phyloP scores from a whole-genome alignment of 2,113 vertebrate genomes.

The Talpa occidentalis region DNA sequence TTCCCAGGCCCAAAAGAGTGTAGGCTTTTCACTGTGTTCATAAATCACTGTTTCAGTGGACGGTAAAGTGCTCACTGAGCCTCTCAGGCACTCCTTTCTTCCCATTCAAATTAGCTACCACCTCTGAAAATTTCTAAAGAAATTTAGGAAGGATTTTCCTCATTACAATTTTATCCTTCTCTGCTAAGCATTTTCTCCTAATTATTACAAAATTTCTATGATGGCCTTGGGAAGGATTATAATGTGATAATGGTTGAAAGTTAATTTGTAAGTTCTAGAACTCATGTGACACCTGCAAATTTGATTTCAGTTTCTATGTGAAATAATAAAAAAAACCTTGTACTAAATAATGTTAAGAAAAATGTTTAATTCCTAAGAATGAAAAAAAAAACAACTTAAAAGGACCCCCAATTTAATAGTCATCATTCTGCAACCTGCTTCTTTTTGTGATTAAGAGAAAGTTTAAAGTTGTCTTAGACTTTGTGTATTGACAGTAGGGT shows the following conservation, averaged over 20 bases:
- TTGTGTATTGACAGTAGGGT: not conserved
- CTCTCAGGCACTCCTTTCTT: not conserved
- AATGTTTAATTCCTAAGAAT: conserved; percentile 14
- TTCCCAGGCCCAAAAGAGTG: not conserved
- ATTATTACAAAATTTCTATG: not conserved
- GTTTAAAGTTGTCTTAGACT: not conserved
- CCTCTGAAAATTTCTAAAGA: not conserved
- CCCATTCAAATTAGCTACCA: not conserved
- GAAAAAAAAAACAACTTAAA: not conserved
- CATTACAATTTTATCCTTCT: conserved; percentile 17
- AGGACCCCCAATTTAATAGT: not conserved
- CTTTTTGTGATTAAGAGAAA: not conserved
- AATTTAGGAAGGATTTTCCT: not conserved
- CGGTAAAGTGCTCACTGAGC: not conserved
- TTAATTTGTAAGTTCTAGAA: conserved; percentile 12
- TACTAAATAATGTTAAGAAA: conserved; percentile 51
- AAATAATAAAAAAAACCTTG: conserved; percentile 1
- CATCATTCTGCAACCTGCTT: not conserved
- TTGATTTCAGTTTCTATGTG: not conserved
- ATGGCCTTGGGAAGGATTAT: not conserved
- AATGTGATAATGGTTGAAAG: not conserved
- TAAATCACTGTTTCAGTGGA: not conserved
- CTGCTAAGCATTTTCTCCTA: not conserved
- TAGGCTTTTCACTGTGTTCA: not conserved
- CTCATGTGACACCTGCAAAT: not conserved